Evolutionary conservation across 2,797 vertebrate genomes (phyloP).

Genomic region (Arvicola amphibius): DNA sequence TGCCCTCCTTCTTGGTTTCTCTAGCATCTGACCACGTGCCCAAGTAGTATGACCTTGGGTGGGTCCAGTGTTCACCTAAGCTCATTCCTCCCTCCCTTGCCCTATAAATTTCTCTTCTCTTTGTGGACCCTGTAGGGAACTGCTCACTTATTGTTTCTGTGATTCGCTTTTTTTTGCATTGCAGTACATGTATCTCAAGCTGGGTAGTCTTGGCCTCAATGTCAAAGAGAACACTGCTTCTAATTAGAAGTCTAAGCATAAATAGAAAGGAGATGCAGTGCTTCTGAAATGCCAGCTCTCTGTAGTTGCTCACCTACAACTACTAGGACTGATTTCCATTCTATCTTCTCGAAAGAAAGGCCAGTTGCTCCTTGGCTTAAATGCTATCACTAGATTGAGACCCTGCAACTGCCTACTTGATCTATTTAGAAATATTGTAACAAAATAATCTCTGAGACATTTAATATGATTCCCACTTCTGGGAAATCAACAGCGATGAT

Average conservation of each 20-base stretch:
- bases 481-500: neutral
- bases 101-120: neutral
- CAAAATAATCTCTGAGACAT: neutral
- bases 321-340: neutral
- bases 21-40: neutral
- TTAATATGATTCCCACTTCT: neutral
- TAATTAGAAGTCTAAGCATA: conserved; percentile 35
- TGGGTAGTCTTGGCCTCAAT: neutral
- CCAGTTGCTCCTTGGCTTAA: neutral
- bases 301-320: neutral
- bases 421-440: conserved; percentile 20
- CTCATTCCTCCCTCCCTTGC: neutral
- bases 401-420: neutral
- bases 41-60: neutral
- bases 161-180: neutral
- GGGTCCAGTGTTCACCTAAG: neutral
- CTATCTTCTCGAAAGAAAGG: neutral
- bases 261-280: neutral
- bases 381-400: neutral
- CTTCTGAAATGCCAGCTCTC: neutral
- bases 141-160: neutral
- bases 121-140: neutral
- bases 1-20: neutral
- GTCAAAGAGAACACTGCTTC: neutral
- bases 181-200: conserved; percentile 11